Evolutionary conservation across 2,113 vertebrate genomes (phyloP), one percentile per base, ranked within the genome.

Genomic region (Micromys minutus): DNA sequence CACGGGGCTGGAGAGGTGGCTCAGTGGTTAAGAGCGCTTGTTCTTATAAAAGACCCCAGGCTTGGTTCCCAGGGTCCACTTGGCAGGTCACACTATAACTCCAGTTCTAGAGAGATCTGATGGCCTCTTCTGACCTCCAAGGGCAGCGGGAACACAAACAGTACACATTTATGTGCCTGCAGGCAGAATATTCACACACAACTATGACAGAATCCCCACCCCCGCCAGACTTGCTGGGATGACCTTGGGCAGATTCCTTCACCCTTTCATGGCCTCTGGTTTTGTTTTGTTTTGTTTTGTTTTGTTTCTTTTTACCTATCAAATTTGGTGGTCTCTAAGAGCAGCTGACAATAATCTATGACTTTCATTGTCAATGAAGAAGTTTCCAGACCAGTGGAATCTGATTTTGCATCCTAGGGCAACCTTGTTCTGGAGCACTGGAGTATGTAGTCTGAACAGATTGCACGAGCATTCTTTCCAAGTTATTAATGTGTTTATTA

Each of bases 401-500:
- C 84, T 52, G 67, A 85, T 47, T 96, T 95, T 75, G 74, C 57
- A 79, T 84, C 75, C 65, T 61, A 84, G 91, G 59, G 11, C 75
- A 96, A 84, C 87, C 87, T 91, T 5, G 0, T 95, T 94, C 67
- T 39, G 57, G 63, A 83, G 67, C 61, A 67, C 75, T 91, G 75
- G 81, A 86, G 80, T 83, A 69, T 21, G 36, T 15, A 16, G 47
- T 92, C 90, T 57, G 50, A 81, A 87, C 69, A 74, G 75, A 81
- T 34, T 90, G 92, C 71, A 87, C 0, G n/a, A 65, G 83, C 90
- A 88, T 88, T 59, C 85, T 34, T 88, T 67, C 91, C 36, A 59
- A 69, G 85, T 91, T 69, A 61, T 93, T 94, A 96, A 74, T 91
- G 34, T 77, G 75, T 94, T 97, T 75, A 91, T 92, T 95, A 96